Conservation (phyloP, 1,140 invertebrate species). For the Gonatopus flavifemur region DNA sequence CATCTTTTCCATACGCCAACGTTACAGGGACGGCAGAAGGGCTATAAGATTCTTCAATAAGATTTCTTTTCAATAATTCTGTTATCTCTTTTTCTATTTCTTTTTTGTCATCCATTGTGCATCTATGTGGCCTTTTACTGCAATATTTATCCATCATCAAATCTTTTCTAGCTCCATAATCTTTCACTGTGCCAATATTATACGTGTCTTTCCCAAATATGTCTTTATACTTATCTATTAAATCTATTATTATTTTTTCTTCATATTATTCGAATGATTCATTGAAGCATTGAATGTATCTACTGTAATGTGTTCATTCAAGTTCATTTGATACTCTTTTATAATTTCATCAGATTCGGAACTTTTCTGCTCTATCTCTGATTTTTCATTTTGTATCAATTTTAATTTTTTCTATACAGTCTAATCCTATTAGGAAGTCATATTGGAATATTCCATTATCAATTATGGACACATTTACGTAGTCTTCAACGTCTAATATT, state of each 20-base stretch:
- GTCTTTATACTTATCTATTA: neutral
- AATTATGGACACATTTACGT: no score
- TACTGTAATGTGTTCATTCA: neutral
- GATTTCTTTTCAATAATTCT: neutral
- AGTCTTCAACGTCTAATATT: no score
- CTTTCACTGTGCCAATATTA: neutral
- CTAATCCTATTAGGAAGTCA: no score
- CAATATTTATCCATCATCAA: neutral
- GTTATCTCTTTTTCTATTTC: neutral
- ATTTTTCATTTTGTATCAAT: no score
- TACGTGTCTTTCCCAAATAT: neutral
- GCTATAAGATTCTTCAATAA: neutral
- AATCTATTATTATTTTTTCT: neutral
- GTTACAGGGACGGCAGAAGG: neutral
- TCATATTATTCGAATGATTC: neutral
- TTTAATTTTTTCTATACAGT: no score
- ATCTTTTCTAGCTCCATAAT: neutral
- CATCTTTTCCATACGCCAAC: no score
- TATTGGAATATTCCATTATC: no score
- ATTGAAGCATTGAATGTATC: neutral
- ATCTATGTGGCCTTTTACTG: no score
- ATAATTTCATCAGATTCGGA: neutral
- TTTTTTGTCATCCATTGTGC: no score
- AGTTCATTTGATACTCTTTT: neutral
- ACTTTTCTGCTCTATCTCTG: no score